A percentile compares a stretch with the other conserved stretches of the same genome.
phyloP scores from a whole-genome alignment of 2,113 vertebrate species.

The Ceyx melanurus region DNA sequence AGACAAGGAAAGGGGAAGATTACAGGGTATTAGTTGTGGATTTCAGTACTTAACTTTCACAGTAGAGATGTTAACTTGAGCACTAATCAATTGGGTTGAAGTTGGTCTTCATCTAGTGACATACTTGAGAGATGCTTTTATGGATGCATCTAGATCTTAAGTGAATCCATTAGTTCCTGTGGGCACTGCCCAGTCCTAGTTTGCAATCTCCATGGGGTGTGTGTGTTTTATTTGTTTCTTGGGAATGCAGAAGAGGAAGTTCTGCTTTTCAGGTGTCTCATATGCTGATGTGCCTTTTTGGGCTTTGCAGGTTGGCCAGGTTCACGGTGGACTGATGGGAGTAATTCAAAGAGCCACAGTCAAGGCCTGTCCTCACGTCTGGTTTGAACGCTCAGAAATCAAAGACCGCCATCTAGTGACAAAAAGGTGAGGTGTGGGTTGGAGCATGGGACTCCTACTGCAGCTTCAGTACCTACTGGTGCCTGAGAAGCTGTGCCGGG shows the following conservation, averaged over 20 bases:
- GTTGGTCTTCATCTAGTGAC: neutral
- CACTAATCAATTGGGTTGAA: neutral
- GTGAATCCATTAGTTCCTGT: neutral
- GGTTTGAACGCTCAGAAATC: slow-evolving; percentile 96
- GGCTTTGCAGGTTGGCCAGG: slow-evolving; percentile 86
- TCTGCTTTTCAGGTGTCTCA: neutral
- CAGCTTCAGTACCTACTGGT: accelerated
- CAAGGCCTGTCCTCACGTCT: slow-evolving; percentile 92
- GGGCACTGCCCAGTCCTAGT: neutral
- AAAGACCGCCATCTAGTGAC: slow-evolving; percentile 91
- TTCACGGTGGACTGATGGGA: slow-evolving; percentile 92
- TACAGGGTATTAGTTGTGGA: neutral
- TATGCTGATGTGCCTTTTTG: neutral
- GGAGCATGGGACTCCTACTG: neutral
- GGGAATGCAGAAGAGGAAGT: neutral
- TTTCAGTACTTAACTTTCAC: neutral
- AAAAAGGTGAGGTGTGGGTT: slow-evolving; percentile 78
- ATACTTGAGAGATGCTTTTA: neutral
- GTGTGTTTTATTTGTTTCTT: neutral
- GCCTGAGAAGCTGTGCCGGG: accelerated
- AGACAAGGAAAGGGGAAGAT: neutral
- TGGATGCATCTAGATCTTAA: neutral
- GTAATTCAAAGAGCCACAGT: slow-evolving; percentile 91
- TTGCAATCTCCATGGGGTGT: neutral
- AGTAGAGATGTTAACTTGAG: neutral